Percentiles rank a stretch among this genome's conserved stretches.
Evolutionary conservation across 2,888 invertebrate genomes (phyloP).

Genomic region (Zeuzera pyrina): DNA sequence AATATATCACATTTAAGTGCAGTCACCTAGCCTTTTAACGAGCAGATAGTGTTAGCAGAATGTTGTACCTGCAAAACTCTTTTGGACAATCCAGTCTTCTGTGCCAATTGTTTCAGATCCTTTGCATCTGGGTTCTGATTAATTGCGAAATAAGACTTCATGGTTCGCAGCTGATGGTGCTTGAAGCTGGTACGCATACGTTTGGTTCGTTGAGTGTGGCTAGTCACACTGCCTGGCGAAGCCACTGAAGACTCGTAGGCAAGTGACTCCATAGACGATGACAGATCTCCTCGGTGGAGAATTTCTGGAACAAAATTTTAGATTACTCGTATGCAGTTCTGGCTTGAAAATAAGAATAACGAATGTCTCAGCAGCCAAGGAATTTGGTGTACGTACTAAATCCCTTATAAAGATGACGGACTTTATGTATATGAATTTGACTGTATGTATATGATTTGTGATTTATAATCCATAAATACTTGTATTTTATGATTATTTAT

Average conservation of each 20-base stretch:
- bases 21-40: too few relatives aligned
- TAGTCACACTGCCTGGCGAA: slow-evolving; percentile 77
- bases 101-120: slow-evolving; percentile 97
- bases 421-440: too few relatives aligned
- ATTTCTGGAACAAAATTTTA: slow-evolving; percentile 75
- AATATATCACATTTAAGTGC: too few relatives aligned
- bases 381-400: too few relatives aligned
- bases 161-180: slow-evolving; percentile 97
- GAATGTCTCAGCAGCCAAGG: too few relatives aligned
- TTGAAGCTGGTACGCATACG: slow-evolving; percentile 99
- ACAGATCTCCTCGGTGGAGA: slow-evolving; percentile 81
- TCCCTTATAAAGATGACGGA: too few relatives aligned
- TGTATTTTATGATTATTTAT: too few relatives aligned
- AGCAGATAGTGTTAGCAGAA: too few relatives aligned
- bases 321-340: too few relatives aligned
- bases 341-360: too few relatives aligned
- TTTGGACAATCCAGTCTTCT: slow-evolving; percentile 98
- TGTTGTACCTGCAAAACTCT: slow-evolving; percentile 96
- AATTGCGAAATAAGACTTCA: slow-evolving; percentile 99
- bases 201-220: slow-evolving; percentile 83
- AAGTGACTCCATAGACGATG: slow-evolving; percentile 84
- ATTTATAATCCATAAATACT: too few relatives aligned
- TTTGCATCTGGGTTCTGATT: slow-evolving; percentile 99
- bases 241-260: slow-evolving; percentile 83
- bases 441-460: too few relatives aligned